Evolutionary conservation across 2,113 vertebrate species (phyloP).

Genomic region (Thunnus thynnus): DNA sequence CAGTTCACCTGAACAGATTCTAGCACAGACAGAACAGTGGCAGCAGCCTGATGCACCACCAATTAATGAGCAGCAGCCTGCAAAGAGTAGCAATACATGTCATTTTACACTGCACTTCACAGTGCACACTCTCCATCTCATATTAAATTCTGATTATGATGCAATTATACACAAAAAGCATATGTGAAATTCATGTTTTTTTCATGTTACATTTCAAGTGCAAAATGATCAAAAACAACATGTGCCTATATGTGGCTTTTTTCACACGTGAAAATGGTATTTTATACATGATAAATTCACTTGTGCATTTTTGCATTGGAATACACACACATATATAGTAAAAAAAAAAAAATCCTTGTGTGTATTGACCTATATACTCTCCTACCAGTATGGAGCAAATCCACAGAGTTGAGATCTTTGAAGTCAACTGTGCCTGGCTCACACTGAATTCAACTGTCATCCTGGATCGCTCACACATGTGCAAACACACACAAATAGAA

Average conservation of each 20-base stretch:
- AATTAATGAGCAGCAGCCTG: not conserved
- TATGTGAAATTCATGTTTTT: too few relatives aligned
- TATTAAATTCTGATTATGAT: not conserved
- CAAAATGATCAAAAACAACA: not conserved
- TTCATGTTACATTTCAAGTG: not conserved
- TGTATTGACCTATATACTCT: constrained; percentile 34
- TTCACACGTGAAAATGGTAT: too few relatives aligned
- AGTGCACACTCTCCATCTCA: too few relatives aligned
- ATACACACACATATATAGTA: not conserved
- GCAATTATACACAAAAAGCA: too few relatives aligned
- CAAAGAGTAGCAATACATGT: not conserved
- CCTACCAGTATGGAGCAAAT: constrained; percentile 19
- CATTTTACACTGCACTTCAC: not conserved
- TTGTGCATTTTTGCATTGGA: not conserved
- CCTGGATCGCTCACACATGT: constrained; percentile 31
- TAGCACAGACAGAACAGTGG: not conserved
- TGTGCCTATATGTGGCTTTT: not conserved
- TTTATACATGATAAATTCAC: not conserved
- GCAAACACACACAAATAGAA: not conserved
- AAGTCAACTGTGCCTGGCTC: constrained; percentile 29
- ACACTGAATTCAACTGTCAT: constrained; percentile 48
- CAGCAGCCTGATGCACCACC: not conserved
- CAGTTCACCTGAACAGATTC: constrained; percentile 4
- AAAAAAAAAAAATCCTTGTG: not conserved
- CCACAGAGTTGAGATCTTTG: constrained; percentile 35